Percentiles rank a stretch among this genome's conserved stretches.
Evolutionary conservation across 2,113 vertebrate species (phyloP).

Genomic region (Cavia aperea): DNA sequence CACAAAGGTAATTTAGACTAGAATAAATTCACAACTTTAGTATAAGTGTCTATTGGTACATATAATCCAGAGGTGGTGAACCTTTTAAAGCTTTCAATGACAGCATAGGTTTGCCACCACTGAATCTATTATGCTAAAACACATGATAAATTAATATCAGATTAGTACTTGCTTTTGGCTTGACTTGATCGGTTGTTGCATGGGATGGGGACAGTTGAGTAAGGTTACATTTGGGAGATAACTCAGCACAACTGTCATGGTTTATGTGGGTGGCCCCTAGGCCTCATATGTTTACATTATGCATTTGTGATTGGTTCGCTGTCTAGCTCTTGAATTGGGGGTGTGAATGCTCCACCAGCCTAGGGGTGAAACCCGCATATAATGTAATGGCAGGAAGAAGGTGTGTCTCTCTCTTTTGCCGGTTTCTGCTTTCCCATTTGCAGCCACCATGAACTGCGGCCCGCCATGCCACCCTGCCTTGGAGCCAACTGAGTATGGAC

Average conservation of each 20-base stretch:
- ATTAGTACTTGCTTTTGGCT: slow-evolving; percentile 6
- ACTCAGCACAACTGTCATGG: not conserved
- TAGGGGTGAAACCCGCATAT: too few relatives aligned
- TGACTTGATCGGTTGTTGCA: not conserved
- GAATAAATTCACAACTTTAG: not conserved
- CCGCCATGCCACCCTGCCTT: too few relatives aligned
- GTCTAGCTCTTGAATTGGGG: too few relatives aligned
- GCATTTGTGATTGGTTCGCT: too few relatives aligned
- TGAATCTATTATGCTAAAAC: not conserved
- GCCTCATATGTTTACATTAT: too few relatives aligned
- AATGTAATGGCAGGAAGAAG: too few relatives aligned
- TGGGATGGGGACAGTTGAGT: not conserved
- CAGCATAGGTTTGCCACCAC: not conserved
- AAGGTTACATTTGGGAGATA: not conserved
- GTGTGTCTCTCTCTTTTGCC: too few relatives aligned
- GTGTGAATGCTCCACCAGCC: too few relatives aligned
- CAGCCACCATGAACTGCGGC: too few relatives aligned
- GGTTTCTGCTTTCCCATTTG: too few relatives aligned
- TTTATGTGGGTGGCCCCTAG: too few relatives aligned
- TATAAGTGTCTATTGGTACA: not conserved
- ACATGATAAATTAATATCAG: not conserved
- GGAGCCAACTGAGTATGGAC: too few relatives aligned
- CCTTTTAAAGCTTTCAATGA: not conserved
- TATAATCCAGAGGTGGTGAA: not conserved
- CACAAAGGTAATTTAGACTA: not conserved